Base-by-base conservation (phyloP, 1,140 invertebrate species). In the Habropoda laboriosa region DNA sequence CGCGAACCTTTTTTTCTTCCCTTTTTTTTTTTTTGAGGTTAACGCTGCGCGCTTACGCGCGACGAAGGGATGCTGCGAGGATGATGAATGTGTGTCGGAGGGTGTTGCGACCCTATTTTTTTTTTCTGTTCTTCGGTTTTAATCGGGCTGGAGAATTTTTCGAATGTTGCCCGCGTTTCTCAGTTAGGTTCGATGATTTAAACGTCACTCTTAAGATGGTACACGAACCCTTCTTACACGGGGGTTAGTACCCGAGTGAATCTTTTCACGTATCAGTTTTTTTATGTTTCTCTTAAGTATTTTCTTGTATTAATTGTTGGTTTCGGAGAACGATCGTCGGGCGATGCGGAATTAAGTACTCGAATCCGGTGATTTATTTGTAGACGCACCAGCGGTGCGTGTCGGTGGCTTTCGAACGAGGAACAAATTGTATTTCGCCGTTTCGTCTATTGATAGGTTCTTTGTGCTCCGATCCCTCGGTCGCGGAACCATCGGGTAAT, bases 401-500 rank as follows among this genome's bases (percentile, higher is more conserved):
- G 35, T 30, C 38, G n/a, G 12, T 27, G 40, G 42, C 10, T 45
- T 79, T 51, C 35, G 21, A 53, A 12, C 66, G 45, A 53, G 18
- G 35, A 53, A 63, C 76, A 63, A 79, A 61, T 79, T 53, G 57
- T 63, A 42, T 38, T 68, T 49, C 73, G 8, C 21, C 24, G 16
- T 51, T 49, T 30, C 10, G 21, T 42, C 4, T 61, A 78, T 78
- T 5, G 66, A 51, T 42, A 27, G 47, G 32, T 63, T 72, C 76
- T 79, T 79, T 79, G 66, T 79, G 53, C 10, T 30, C 57, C 24
- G 45, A 35, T 64, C 63, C 51, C 53, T 47, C 72, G 49, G 30
- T 16, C 45, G 27, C 49, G 67, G 38, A 72, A 66, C 67, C 55
- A 66, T 49, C 24, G 12, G 32, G 24, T 49, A 13, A 58, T 79